Percentiles rank a stretch among this genome's conserved stretches.
These are phyloP conservation scores for Phallusia fumigata DNA, from an alignment of 23 tunicate species.

Conservation along the genomic window DNA sequence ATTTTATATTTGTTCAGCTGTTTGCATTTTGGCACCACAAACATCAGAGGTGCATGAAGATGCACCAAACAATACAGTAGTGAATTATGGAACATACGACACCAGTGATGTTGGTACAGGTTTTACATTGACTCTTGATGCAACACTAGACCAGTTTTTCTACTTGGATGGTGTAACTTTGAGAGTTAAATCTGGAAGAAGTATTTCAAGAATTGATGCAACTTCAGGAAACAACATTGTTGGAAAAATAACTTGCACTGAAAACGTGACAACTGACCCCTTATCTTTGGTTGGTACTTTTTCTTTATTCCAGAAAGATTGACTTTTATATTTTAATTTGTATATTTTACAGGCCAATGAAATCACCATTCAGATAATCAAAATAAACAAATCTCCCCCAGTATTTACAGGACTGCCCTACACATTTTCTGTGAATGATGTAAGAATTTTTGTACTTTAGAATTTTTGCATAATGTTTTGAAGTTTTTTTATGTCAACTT, in stretches of 20 bases:
- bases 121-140: neutral
- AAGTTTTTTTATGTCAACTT: no score
- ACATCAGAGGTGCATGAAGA: neutral
- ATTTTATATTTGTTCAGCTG: no score
- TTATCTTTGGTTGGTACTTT: no score
- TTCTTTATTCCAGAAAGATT: no score
- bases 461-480: no score
- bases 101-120: neutral
- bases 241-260: neutral
- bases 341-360: neutral
- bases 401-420: neutral
- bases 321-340: no score
- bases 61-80: neutral
- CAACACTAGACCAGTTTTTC: neutral
- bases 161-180: neutral
- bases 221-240: neutral
- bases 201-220: neutral
- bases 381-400: neutral
- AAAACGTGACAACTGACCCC: no score
- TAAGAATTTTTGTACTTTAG: neutral
- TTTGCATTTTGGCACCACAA: no score
- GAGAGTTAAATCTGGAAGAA: neutral
- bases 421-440: neutral
- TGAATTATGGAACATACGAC: neutral
- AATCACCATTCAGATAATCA: neutral